Percentiles rank a stretch among this genome's conserved stretches.
phyloP scores from a whole-genome alignment of 2,888 invertebrate genomes.

The Phania funesta region DNA sequence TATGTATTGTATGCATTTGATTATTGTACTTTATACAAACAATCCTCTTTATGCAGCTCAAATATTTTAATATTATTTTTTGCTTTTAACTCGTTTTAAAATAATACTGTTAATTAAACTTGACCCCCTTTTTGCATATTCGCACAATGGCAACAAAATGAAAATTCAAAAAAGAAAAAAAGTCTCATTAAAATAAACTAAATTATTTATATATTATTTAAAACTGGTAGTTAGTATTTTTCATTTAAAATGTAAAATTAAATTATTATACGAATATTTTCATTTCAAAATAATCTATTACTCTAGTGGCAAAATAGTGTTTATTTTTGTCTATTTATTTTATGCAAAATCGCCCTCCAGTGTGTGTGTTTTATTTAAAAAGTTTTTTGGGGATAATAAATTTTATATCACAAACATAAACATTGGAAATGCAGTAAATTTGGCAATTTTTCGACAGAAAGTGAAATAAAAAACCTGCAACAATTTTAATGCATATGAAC shows the following conservation, averaged over 20 bases:
- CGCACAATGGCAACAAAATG: neutral
- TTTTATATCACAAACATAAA: conserved; percentile 45
- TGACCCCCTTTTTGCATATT: neutral
- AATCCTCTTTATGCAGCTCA: neutral
- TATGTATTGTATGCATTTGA: no score
- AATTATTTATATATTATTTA: neutral
- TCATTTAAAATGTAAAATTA: conserved; percentile 30
- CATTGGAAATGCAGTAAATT: conserved; percentile 44
- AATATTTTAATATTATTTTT: neutral
- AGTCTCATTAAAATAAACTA: conserved; percentile 29
- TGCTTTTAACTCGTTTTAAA: neutral
- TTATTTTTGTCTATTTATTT: neutral
- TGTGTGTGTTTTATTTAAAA: conserved; percentile 33
- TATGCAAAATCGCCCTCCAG: neutral
- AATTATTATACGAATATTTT: conserved; percentile 14
- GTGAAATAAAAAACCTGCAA: conserved; percentile 71
- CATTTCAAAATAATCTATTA: neutral
- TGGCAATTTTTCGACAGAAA: conserved; percentile 3
- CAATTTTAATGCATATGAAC: conserved; percentile 24
- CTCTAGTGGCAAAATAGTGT: conserved; percentile 18
- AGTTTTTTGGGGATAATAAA: conserved; percentile 51
- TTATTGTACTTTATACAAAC: neutral
- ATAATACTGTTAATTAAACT: conserved; percentile 30
- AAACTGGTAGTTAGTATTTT: conserved; percentile 15
- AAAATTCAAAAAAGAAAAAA: neutral